Conservation (phyloP, 2,797 vertebrate species). For the Myioborus miniatus region DNA sequence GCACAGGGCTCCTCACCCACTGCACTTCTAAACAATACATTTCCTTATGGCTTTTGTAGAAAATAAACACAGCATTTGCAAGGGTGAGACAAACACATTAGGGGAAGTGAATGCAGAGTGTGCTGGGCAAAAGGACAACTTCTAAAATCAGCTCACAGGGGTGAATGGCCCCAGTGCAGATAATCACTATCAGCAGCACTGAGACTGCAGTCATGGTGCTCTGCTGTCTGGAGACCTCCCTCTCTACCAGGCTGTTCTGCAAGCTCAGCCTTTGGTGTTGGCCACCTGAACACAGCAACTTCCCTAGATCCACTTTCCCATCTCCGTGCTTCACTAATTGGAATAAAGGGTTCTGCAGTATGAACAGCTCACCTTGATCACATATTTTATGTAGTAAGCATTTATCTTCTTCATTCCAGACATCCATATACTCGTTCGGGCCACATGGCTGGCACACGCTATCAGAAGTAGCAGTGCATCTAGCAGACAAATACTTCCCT, state of each 20-base stretch:
- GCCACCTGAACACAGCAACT: background rate
- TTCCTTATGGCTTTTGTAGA: background rate
- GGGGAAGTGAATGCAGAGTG: background rate
- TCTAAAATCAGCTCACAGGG: background rate
- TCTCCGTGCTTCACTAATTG: background rate
- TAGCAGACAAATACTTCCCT: conserved; percentile 82
- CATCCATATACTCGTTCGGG: conserved; percentile 85
- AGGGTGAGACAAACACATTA: background rate
- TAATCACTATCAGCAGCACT: background rate
- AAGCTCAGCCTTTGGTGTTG: background rate
- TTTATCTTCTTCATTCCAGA: conserved; percentile 81
- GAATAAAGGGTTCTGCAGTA: background rate
- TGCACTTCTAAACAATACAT: background rate
- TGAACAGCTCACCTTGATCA: conserved; percentile 81
- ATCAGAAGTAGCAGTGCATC: conserved; percentile 76
- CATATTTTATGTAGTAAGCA: conserved; percentile 88
- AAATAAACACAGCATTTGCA: background rate
- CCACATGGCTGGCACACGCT: conserved; percentile 82
- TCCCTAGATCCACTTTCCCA: background rate
- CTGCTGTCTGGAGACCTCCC: background rate
- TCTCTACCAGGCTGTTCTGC: background rate
- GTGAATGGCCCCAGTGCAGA: background rate
- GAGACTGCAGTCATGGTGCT: background rate
- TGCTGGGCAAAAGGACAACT: background rate
- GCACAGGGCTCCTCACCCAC: rapidly evolving